Conservation (phyloP, 2,797 vertebrate genomes). For the Echiichthys vipera region DNA sequence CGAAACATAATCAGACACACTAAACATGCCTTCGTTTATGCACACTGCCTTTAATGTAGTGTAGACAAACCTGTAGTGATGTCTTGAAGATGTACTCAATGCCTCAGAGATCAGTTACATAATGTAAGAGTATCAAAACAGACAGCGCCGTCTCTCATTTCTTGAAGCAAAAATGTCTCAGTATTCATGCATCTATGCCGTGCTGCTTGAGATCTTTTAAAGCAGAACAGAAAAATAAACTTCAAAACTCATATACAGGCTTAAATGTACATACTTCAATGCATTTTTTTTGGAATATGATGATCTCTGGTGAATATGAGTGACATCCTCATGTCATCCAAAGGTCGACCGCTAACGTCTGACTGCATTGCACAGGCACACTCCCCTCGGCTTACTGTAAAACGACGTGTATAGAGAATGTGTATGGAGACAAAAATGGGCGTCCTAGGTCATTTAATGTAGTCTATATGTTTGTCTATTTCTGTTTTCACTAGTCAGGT, state of each 20-base stretch:
- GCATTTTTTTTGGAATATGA: conserved; percentile 10
- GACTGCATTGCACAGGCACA: not conserved
- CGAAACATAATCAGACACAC: not conserved
- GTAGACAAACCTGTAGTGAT: conserved; percentile 22
- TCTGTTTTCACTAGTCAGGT: not conserved
- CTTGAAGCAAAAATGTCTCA: not conserved
- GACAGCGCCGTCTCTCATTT: conserved; percentile 15
- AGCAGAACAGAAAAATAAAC: not conserved
- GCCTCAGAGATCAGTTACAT: conserved; percentile 37
- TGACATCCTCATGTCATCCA: conserved; percentile 1
- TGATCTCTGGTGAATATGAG: not conserved
- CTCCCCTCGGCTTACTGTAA: not conserved
- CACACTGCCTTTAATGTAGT: conserved; percentile 15
- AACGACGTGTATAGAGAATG: too few relatives aligned
- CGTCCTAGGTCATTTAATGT: not conserved
- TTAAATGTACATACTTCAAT: not conserved
- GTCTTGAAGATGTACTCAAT: conserved; percentile 5
- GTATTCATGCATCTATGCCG: not conserved
- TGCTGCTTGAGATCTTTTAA: not conserved
- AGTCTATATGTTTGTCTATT: not conserved
- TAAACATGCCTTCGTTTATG: not conserved
- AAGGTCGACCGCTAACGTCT: not conserved
- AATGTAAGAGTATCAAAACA: conserved; percentile 19
- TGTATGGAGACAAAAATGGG: not conserved
- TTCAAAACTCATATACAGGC: not conserved